Evolutionary conservation across 2,113 vertebrate genomes (phyloP).

Genomic region (Columbina picui): DNA sequence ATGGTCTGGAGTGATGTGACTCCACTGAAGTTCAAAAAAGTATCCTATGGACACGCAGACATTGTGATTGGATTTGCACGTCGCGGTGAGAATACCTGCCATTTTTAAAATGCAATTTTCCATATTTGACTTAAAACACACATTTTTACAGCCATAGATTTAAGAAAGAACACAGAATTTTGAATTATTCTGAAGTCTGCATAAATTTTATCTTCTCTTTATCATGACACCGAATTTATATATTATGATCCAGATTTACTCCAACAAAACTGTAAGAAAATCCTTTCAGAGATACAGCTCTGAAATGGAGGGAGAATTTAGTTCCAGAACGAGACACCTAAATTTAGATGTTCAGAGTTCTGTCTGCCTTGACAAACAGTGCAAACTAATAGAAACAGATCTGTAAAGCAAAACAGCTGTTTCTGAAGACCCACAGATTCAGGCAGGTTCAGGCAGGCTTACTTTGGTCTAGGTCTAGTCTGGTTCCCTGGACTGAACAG

Average conservation of each 20-base stretch:
- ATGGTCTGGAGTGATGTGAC: conserved; percentile 72
- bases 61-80: conserved; percentile 72
- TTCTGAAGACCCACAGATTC: background rate
- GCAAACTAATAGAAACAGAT: background rate
- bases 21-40: conserved; percentile 50
- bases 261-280: background rate
- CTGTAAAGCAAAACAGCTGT: background rate
- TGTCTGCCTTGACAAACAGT: background rate
- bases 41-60: background rate
- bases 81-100: conserved; percentile 44
- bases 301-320: background rate
- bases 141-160: background rate
- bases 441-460: background rate
- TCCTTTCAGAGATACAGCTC: background rate
- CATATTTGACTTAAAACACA: background rate
- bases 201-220: background rate
- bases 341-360: background rate
- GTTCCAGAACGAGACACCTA: background rate
- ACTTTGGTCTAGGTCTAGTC: background rate
- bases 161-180: background rate
- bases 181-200: background rate
- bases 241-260: background rate
- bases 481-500: background rate
- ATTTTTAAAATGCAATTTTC: background rate
- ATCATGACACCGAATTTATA: background rate